Percentiles rank a stretch among this genome's conserved stretches.
These are phyloP conservation scores for Philhelius pedissequus DNA, from an alignment of 2,888 invertebrate genomes.

Conservation along the genomic window DNA sequence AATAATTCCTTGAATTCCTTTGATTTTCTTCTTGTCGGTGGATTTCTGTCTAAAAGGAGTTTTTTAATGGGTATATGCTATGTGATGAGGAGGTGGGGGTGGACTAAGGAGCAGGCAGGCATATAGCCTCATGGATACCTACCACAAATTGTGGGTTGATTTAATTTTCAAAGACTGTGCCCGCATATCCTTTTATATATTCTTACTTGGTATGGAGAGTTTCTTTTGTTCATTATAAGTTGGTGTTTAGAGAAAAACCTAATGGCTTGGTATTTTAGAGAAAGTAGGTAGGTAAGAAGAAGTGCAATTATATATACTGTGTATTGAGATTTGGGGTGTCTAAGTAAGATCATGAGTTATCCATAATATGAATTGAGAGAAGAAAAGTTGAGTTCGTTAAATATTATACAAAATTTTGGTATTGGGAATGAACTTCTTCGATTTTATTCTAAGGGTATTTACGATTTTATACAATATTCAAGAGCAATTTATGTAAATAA, in stretches of 20 bases:
- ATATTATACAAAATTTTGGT: neutral
- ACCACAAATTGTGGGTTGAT: conserved; percentile 66
- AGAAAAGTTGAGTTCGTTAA: conserved; percentile 1
- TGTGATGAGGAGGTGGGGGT: neutral
- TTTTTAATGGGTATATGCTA: conserved; percentile 34
- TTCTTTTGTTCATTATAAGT: conserved; percentile 19
- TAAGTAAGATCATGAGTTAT: neutral
- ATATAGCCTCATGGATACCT: conserved; percentile 57
- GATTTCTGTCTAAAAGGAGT: conserved; percentile 52
- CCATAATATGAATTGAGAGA: neutral
- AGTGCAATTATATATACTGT: neutral
- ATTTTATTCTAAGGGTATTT: neutral
- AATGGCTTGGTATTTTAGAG: neutral
- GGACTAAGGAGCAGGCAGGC: neutral
- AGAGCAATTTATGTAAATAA: too few species aligned
- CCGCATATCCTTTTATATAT: neutral
- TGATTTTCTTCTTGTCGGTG: conserved; percentile 67
- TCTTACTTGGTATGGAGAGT: neutral
- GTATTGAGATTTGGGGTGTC: neutral
- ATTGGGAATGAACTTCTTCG: neutral
- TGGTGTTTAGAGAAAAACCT: too few species aligned
- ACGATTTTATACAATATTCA: too few species aligned
- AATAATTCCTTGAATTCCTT: conserved; percentile 67
- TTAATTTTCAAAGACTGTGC: conserved; percentile 56
- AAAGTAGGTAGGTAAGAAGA: neutral